Base-by-base conservation (phyloP, 2,113 vertebrate genomes). In the Cranoglanis bouderius region DNA sequence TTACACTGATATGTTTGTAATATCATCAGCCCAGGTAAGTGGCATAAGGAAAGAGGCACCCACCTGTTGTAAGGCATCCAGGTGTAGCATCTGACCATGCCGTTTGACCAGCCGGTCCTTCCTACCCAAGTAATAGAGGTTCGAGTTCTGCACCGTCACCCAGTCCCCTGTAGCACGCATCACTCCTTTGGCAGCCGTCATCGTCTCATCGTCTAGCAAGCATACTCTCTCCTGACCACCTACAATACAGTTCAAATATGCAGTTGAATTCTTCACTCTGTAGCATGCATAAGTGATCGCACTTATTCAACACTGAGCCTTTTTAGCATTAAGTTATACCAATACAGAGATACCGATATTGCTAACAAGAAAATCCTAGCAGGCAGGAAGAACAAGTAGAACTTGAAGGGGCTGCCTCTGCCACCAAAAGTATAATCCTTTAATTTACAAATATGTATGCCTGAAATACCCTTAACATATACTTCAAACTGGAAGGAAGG, bases 151-250 rank as follows among this genome's bases (percentile, higher is more conserved):
- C 75, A 98, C 90, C 53, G 87, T 94, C 84, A 96, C 98, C 94
- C 97, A 97, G 93, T 99, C 98, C 57, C 98, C 98, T 0, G 97
- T 98, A 32, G 94, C 95, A 94, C 98, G 95, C 98, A 99, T 98
- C 0, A 95, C 98, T 87, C 96, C 96, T 2, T 91, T 85, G 8
- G 94, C 92, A 10, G 96, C 77, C 0, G 82, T 90, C 29, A 94
- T 70, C 9, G 18, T 59, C 92, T 99, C 98, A 4, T 95, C 94
- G 32, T 97, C 96, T 84, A 99, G 94, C 87, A 98, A 97, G 93
- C 98, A 99, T 9, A 99, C 94, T 89, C 98, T 96, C 85, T 96
- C 93, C 84, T 94, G 90, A 63, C 98, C 98, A 87, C 98, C 98
- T 99, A 92, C 19, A 57, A 85, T 26, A 70, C 2, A 88, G 55